Base-by-base conservation (phyloP, 2,888 invertebrate genomes). In the Orchesella flavescens region DNA sequence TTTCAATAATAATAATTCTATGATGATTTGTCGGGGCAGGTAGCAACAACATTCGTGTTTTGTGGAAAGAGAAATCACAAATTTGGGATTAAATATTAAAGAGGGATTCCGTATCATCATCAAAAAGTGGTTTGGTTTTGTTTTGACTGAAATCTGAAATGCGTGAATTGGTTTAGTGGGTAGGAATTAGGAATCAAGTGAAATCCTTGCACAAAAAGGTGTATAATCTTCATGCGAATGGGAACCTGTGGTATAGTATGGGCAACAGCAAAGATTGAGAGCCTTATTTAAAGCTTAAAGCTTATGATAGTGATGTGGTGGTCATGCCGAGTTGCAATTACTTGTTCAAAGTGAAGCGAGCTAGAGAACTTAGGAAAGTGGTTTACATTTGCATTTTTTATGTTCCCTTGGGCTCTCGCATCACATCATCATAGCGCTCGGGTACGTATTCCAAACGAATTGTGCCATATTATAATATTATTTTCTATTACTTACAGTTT, bases 371-470 rank as follows among this genome's bases (percentile, higher is more conserved):
- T 63, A 71, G 2, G 46, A 78, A 72, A 80, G 71, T 73, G 73
- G 73, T 65, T 73, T 66, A 73, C 57, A 66, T 80, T 72, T 80
- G 73, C 71, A 80, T 80, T 71, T 78, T 79, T 79, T 53, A 79
- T 72, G 79, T 71, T 79, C 72, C 79, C 79, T 79, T 79, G 78
- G 78, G 71, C 61, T 71, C 63, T 61, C 63, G 9, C 76, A 65
- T 75, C 66, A 66, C 76, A 65, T 75, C 66, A 66, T n/a, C 57
- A 68, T 77, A 55, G 17, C 65, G 34, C 63, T 49, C n/a, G 21
- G 53, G 53, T 69, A 65, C 12, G 65, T 65, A 65, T 49, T 15
- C 49, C 49, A 49, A 34, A 7, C 34, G 7, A 2, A 4, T 34
- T 34, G 34, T 34, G 7, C 34, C 34, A 34, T 34, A 34, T n/a